Evolutionary conservation across 2,797 vertebrate genomes (phyloP), one percentile per base, ranked within the genome.

Genomic region (Melanotaenia trifasciata): DNA sequence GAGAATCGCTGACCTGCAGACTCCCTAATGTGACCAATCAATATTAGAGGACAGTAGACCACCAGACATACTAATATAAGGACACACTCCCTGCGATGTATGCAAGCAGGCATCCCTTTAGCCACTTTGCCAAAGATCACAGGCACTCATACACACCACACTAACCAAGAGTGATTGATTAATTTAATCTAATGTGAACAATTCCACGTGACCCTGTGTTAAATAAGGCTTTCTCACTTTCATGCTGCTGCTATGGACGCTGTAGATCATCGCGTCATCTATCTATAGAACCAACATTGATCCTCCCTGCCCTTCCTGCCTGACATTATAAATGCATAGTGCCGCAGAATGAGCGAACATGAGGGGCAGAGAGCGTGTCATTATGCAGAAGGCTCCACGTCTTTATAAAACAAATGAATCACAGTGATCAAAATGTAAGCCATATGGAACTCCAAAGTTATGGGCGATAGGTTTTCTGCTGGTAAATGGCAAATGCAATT

Each of bases 281-380:
- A 92, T 93, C 83, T 93, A 90, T 90, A 90, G 90, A 86, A 75
- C 74, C 78, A 78, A 77, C 86, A 91, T 89, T 85, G 91, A 92
- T 93, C 84, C 74, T 66, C 71, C 78, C 58, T 77, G 90, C 80
- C 90, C 90, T 92, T 93, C 81, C 82, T 83, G 80, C 58, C 65
- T 79, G 80, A 90, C 87, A 88, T 93, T 89, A 90, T 40, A 47
- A 83, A 91, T 84, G 87, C 84, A 88, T 38, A 56, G 72, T 24
- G 62, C 80, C 38, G 6, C 11, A 50, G 71, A 79, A 84, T 74
- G 83, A 81, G 70, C 74, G 64, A 79, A 74, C 74, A 76, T 2
- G 59, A 78, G 69, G 74, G 74, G 72, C 68, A 87, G 76, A 76
- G 81, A 85, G 82, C 67, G 20, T 74, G 85, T 81, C 88, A 74